phyloP scores from a whole-genome alignment of 2,113 vertebrate species.

The Syngnathus typhle region DNA sequence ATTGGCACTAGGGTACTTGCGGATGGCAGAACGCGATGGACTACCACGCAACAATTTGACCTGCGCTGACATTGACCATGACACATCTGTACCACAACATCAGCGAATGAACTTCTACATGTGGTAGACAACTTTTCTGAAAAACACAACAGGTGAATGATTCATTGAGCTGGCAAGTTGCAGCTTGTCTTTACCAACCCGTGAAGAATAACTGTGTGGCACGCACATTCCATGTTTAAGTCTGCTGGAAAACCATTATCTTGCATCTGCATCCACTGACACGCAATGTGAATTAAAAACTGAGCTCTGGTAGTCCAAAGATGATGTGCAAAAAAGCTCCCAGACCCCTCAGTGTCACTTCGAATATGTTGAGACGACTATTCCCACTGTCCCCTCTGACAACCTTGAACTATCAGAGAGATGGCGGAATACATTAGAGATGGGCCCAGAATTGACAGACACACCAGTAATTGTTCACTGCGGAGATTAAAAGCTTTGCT shows the following conservation, averaged over 20 bases:
- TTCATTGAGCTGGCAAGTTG: conserved; percentile 42
- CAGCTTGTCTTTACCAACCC: conserved; percentile 33
- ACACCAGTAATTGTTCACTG: conserved; percentile 49
- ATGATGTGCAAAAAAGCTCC: conserved; percentile 10
- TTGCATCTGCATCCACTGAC: conserved; percentile 27
- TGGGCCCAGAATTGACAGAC: conserved; percentile 41
- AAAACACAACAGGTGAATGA: conserved; percentile 37
- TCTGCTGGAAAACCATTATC: conserved; percentile 43
- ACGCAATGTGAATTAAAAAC: conserved; percentile 17
- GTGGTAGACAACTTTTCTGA: conserved; percentile 32
- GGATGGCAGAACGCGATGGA: not conserved
- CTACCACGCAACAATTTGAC: not conserved
- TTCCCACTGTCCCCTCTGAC: conserved; percentile 37
- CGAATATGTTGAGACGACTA: conserved; percentile 19
- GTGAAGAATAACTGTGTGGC: conserved; percentile 17
- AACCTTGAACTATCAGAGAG: conserved; percentile 49
- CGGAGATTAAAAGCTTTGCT: conserved; percentile 68
- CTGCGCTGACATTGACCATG: not conserved
- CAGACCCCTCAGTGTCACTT: conserved; percentile 13
- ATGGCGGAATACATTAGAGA: conserved; percentile 35
- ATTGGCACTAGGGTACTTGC: not conserved
- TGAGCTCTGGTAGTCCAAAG: conserved; percentile 1
- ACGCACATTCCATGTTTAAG: conserved; percentile 38
- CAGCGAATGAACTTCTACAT: not conserved
- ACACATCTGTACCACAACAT: not conserved